phyloP scores from a whole-genome alignment of 2,888 invertebrate genomes.

The Drosophila mayaguana region DNA sequence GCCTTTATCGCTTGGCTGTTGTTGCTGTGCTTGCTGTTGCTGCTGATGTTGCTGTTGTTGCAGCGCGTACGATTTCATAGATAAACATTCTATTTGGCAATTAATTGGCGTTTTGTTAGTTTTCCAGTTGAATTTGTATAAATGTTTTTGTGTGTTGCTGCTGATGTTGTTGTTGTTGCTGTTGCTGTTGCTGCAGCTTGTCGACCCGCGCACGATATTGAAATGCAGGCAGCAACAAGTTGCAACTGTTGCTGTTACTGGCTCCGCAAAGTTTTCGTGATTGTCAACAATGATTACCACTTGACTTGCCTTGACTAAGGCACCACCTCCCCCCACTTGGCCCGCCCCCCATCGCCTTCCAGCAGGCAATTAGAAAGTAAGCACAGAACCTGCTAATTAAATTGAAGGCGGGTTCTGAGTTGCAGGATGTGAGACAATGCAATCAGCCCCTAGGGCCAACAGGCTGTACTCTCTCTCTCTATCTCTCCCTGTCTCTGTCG shows the following conservation, averaged over 20 bases:
- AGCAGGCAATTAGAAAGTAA: constrained; percentile 56
- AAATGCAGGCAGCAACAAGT: constrained; percentile 76
- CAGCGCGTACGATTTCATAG: constrained; percentile 76
- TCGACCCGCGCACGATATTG: constrained; percentile 80
- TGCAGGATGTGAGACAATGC: constrained; percentile 51
- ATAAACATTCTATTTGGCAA: constrained; percentile 84
- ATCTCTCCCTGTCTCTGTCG: not conserved
- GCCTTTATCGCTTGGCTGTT: constrained; percentile 45
- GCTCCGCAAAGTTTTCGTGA: constrained; percentile 66
- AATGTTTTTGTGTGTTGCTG: constrained; percentile 58
- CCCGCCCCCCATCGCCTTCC: not conserved
- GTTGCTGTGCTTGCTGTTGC: constrained; percentile 33
- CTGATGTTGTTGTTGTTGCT: constrained; percentile 33
- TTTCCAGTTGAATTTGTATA: constrained; percentile 80
- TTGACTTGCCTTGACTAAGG: constrained; percentile 37
- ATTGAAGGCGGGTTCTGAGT: constrained; percentile 61
- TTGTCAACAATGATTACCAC: constrained; percentile 79
- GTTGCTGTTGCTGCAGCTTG: constrained; percentile 49
- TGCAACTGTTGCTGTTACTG: constrained; percentile 43
- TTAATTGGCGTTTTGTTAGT: constrained; percentile 83
- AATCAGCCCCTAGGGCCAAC: constrained; percentile 57
- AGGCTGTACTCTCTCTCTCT: not conserved
- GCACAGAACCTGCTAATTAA: constrained; percentile 69
- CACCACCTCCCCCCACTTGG: not conserved
- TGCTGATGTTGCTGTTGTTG: constrained; percentile 41